Conservation (phyloP, 2,888 invertebrate species). For the Crioceris asparagi region DNA sequence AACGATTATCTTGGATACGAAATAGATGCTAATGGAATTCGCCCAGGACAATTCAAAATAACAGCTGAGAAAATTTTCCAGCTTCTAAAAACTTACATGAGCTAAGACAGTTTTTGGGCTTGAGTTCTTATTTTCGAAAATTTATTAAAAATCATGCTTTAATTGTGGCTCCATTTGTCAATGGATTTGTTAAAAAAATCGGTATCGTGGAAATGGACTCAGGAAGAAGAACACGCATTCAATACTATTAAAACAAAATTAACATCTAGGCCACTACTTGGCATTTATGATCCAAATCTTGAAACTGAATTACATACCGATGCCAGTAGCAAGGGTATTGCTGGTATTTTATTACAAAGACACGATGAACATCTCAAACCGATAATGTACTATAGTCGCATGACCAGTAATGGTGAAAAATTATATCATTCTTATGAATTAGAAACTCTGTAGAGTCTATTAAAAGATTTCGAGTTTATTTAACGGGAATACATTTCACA, state of each 20-base stretch:
- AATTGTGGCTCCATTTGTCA: background rate
- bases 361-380: constrained; percentile 13
- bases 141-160: constrained; percentile 5
- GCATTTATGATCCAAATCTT: background rate
- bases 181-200: background rate
- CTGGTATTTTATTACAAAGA: constrained; percentile 21
- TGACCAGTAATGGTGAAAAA: background rate
- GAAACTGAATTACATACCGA: background rate
- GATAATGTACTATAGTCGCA: background rate
- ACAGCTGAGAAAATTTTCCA: background rate
- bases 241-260: background rate
- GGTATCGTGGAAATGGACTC: background rate
- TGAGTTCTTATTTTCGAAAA: constrained; percentile 6
- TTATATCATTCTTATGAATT: background rate
- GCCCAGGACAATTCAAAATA: constrained; percentile 6
- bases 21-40: constrained; percentile 7
- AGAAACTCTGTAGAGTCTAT: background rate
- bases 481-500: background rate
- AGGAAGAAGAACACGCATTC: background rate
- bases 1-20: constrained; percentile 12
- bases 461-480: background rate
- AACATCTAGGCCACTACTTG: background rate
- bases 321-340: background rate
- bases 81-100: constrained; percentile 2
- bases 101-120: constrained; percentile 4